phyloP scores from a whole-genome alignment of 2,797 vertebrate species.

The Sebastes steindachneri region DNA sequence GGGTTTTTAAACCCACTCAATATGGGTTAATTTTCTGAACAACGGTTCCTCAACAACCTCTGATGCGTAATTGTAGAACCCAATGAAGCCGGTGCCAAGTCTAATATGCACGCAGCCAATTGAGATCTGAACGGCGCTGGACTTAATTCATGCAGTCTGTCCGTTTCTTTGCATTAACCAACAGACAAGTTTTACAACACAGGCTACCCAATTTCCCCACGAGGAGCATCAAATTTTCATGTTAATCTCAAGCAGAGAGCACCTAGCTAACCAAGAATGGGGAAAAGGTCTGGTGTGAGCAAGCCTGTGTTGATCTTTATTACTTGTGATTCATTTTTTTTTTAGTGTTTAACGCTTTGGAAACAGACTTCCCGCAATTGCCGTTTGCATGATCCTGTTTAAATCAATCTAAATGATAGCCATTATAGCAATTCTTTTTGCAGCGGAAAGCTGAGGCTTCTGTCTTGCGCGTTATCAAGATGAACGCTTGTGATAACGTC shows the following conservation, averaged over 20 bases:
- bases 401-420: neutral
- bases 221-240: slow-evolving; percentile 11
- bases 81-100: neutral
- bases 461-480: neutral
- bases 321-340: neutral
- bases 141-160: neutral
- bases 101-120: neutral
- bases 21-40: slow-evolving; percentile 40
- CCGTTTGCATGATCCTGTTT: neutral
- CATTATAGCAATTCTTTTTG: neutral
- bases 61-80: slow-evolving; percentile 15
- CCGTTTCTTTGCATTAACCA: neutral
- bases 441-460: neutral
- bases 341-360: neutral
- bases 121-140: neutral
- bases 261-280: neutral
- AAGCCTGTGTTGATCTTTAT: neutral
- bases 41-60: slow-evolving; percentile 16
- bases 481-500: no score
- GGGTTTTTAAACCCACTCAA: slow-evolving; percentile 47
- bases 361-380: neutral
- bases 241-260: neutral
- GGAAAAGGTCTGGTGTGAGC: neutral
- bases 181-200: neutral
- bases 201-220: neutral